These are phyloP conservation scores for Ennomos quercinarius DNA, from an alignment of 2,888 invertebrate species.

Conservation along the genomic window DNA sequence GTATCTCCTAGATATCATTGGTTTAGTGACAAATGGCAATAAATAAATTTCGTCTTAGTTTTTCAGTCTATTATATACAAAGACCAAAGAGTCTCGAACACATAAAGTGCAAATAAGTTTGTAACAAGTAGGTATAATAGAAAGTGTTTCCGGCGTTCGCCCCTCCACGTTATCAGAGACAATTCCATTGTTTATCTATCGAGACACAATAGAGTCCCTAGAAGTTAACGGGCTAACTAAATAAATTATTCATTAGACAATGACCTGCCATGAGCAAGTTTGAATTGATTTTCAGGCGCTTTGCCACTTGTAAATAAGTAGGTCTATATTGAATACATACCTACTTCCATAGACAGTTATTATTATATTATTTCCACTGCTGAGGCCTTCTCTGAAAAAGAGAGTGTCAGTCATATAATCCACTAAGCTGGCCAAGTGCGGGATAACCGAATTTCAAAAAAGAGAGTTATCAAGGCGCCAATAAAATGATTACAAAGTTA, in stretches of 20 bases:
- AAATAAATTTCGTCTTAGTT: too few species aligned
- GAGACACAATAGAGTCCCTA: constrained; percentile 43
- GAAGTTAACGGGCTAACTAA: constrained; percentile 55
- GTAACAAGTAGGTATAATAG: constrained; percentile 10
- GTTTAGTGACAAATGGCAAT: too few species aligned
- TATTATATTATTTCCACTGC: too few species aligned
- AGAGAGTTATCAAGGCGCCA: too few species aligned
- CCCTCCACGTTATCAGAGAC: constrained; percentile 36
- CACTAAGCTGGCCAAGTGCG: too few species aligned
- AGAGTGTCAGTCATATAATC: too few species aligned
- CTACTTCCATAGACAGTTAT: too few species aligned
- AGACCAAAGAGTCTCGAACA: neutral
- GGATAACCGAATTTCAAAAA: too few species aligned
- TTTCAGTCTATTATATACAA: too few species aligned
- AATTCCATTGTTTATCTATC: constrained; percentile 51
- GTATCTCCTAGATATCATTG: too few species aligned
- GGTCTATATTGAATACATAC: constrained; percentile 43
- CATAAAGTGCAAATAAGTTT: constrained; percentile 8
- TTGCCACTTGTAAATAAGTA: constrained; percentile 23
- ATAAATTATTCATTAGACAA: constrained; percentile 58
- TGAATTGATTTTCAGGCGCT: constrained; percentile 51
- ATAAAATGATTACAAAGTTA: too few species aligned
- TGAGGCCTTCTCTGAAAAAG: too few species aligned
- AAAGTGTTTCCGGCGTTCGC: constrained; percentile 30
- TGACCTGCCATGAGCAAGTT: constrained; percentile 54